phyloP scores from a whole-genome alignment of 2,888 invertebrate species.

The Caenorhabditis uteleia region DNA sequence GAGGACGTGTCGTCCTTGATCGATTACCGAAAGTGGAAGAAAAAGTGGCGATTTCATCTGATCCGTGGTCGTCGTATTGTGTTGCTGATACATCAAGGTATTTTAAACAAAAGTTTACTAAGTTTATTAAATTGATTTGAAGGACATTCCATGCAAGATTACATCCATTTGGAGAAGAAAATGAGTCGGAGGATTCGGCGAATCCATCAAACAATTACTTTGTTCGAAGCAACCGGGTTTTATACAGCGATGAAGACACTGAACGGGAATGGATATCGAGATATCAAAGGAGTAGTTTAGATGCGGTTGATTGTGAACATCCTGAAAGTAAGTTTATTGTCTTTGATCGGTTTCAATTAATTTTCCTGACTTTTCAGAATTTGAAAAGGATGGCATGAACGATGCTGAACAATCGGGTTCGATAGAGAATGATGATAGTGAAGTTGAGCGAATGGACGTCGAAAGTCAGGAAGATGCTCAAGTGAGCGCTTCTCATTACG shows the following conservation, averaged over 20 bases:
- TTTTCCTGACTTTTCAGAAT: neutral
- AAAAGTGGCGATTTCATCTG: conserved; percentile 2
- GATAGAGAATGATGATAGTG: conserved; percentile 26
- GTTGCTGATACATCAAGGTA: conserved; percentile 21
- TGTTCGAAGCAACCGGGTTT: conserved; percentile 19
- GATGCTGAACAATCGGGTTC: neutral
- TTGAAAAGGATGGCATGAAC: neutral
- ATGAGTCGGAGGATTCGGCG: conserved; percentile 20
- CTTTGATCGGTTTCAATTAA: neutral
- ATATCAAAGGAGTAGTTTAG: conserved; percentile 19
- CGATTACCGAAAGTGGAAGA: conserved; percentile 14
- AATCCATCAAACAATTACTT: conserved; percentile 20
- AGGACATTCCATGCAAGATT: conserved; percentile 26
- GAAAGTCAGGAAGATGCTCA: conserved; percentile 29
- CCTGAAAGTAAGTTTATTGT: conserved; percentile 19
- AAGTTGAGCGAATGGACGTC: conserved; percentile 35
- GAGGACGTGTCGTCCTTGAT: conserved; percentile 54
- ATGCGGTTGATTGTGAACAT: conserved; percentile 8
- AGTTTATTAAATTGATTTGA: neutral
- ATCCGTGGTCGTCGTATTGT: conserved; percentile 44
- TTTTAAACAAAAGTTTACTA: neutral
- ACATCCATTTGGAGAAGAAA: conserved; percentile 26
- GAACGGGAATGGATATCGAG: conserved; percentile 30
- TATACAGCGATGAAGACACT: conserved; percentile 20
- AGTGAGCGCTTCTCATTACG: conserved; percentile 3